A percentile compares a stretch with the other conserved stretches of the same genome.
Evolutionary conservation across 2,888 invertebrate species (phyloP).

Genomic region (Leucoma salicis): DNA sequence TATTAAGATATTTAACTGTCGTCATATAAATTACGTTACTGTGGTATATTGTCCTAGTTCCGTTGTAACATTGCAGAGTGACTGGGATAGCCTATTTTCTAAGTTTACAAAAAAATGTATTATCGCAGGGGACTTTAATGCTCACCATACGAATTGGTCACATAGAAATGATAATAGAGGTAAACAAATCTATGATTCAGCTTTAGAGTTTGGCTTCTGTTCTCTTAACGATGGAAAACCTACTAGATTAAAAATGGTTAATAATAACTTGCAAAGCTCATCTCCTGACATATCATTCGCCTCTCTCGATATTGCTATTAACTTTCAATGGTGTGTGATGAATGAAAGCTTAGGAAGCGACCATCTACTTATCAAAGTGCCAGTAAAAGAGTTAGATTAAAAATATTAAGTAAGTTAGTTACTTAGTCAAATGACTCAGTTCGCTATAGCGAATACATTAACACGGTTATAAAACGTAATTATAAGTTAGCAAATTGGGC

Average conservation of each 20-base stretch:
- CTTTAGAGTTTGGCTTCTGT: constrained; percentile 12
- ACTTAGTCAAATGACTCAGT: background rate
- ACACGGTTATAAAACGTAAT: too few species aligned
- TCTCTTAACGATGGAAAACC: constrained; percentile 12
- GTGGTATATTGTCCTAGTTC: too few species aligned
- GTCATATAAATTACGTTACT: too few species aligned
- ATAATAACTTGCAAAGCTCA: too few species aligned
- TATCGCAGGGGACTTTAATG: background rate
- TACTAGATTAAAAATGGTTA: too few species aligned
- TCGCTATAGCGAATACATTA: background rate
- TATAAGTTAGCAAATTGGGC: too few species aligned
- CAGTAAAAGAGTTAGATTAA: background rate
- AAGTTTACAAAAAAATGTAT: too few species aligned
- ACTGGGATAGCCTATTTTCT: too few species aligned
- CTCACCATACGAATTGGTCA: background rate
- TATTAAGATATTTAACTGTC: too few species aligned
- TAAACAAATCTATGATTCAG: background rate
- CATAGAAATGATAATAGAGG: background rate
- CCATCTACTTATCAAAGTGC: background rate
- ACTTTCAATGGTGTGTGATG: background rate
- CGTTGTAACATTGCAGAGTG: too few species aligned
- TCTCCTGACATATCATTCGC: constrained; percentile 13
- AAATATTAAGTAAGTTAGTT: background rate
- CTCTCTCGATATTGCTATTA: constrained; percentile 2
- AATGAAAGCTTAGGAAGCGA: too few species aligned